Conservation (phyloP, 2,113 vertebrate genomes). For the chimpanzee (Pan troglodytes) region NHGRI_mPanTro3-v2.1_pri NC_072408.2:122783001-122783500, state of each 20-base stretch:
- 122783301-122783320: neutral
- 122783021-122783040: slow-evolving; percentile 98
- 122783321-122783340: slow-evolving; percentile 22
- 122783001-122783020: slow-evolving; percentile 95
- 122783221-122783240: neutral
- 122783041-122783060: slow-evolving; percentile 96
- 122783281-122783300: neutral
- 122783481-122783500: neutral
- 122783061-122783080: slow-evolving; percentile 98
- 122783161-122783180: neutral
- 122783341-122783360: neutral
- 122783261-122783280: neutral
- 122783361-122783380: slow-evolving; percentile 30
- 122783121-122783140: slow-evolving; percentile 86
- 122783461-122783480: neutral
- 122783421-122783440: neutral
- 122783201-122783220: neutral
- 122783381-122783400: neutral
- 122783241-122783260: neutral
- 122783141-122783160: neutral
- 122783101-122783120: slow-evolving; percentile 98
- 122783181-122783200: neutral
- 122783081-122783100: slow-evolving; percentile 93
- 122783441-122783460: neutral
- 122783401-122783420: neutral